Evolutionary conservation across 2,113 vertebrate genomes (phyloP).

Genomic region (Oryzias javanicus): DNA sequence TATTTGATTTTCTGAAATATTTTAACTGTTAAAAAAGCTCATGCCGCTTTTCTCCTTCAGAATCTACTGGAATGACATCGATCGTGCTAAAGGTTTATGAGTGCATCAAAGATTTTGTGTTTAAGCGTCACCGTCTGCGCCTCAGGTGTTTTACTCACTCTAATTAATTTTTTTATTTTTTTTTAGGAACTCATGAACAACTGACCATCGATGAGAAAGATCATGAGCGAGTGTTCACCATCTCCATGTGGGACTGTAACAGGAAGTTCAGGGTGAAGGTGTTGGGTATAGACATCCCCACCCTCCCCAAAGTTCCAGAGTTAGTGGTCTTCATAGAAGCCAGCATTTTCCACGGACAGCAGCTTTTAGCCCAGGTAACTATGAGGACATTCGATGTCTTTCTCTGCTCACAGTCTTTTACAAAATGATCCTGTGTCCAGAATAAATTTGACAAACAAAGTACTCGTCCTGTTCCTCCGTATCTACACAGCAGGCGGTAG

Average conservation of each 20-base stretch:
- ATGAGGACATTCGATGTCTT: background rate
- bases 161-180: too few relatives aligned
- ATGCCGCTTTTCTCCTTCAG: too few relatives aligned
- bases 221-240: constrained; percentile 94
- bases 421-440: background rate
- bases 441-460: too few relatives aligned
- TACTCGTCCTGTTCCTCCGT: too few relatives aligned
- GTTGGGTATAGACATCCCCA: constrained; percentile 91
- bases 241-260: constrained; percentile 97
- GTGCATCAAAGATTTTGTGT: too few relatives aligned
- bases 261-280: constrained; percentile 94
- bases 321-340: constrained; percentile 91
- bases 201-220: constrained; percentile 95
- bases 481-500: too few relatives aligned
- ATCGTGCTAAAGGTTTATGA: too few relatives aligned
- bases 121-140: too few relatives aligned
- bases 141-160: too few relatives aligned
- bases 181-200: constrained; percentile 87
- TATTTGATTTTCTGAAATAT: too few relatives aligned
- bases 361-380: constrained; percentile 85
- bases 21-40: too few relatives aligned
- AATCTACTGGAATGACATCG: too few relatives aligned
- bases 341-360: constrained; percentile 94
- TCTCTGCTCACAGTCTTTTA: background rate
- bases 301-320: constrained; percentile 87